Percentiles rank a stretch among this genome's conserved stretches.
Evolutionary conservation across 2,797 vertebrate species (phyloP).

Genomic region (Epinephelus coioides): DNA sequence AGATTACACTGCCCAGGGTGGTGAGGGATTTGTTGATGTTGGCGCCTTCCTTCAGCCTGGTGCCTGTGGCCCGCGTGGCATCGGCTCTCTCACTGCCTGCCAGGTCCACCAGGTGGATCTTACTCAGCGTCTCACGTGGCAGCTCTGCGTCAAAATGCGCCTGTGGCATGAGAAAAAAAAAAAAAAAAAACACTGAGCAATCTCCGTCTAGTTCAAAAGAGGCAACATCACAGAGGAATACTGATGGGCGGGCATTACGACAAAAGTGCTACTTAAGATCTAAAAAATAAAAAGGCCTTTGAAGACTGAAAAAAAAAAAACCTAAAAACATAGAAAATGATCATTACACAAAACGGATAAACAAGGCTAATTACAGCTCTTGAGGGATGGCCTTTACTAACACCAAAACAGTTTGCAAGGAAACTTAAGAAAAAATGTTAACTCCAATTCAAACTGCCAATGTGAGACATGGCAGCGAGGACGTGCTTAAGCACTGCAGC

Average conservation of each 20-base stretch:
- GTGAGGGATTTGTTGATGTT: conserved; percentile 97
- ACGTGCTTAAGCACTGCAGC: background rate
- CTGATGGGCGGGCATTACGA: conserved; percentile 16
- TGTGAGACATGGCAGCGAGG: background rate
- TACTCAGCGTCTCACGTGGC: conserved; percentile 94
- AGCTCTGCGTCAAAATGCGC: conserved; percentile 93
- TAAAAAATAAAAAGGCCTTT: conserved; percentile 32
- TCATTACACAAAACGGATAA: conserved; percentile 40
- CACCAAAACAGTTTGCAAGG: conserved; percentile 14
- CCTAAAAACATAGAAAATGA: conserved; percentile 20
- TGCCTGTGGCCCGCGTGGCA: conserved; percentile 88
- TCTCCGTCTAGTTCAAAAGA: conserved; percentile 32
- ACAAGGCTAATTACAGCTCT: conserved; percentile 53
- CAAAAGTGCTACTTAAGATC: conserved; percentile 38
- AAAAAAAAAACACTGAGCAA: conserved; percentile 5
- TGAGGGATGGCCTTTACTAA: conserved; percentile 41
- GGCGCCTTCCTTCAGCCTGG: conserved; percentile 93
- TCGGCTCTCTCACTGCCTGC: conserved; percentile 95
- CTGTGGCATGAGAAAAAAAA: conserved; percentile 75
- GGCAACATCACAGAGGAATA: conserved; percentile 52
- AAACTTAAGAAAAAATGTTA: conserved; percentile 3
- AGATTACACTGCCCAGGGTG: conserved; percentile 96
- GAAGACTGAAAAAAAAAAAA: conserved; percentile 30
- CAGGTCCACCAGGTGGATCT: conserved; percentile 97
- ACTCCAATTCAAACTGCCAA: background rate